These are phyloP conservation scores for Notocelia uddmanniana DNA, from an alignment of 2,888 invertebrate species.

Conservation along the genomic window DNA sequence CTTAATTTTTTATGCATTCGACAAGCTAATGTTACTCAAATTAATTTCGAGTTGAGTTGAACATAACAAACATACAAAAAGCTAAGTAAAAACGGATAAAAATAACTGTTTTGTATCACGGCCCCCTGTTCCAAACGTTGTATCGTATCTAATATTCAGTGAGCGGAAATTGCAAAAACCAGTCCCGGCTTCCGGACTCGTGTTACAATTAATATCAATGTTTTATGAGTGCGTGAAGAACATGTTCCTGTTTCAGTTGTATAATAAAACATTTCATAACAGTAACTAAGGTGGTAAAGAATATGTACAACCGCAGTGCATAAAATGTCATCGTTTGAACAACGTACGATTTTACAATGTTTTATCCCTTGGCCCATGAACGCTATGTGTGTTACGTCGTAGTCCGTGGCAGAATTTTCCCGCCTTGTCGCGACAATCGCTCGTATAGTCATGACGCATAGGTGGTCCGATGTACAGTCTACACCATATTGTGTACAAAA, in stretches of 20 bases:
- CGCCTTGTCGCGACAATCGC: too few species aligned
- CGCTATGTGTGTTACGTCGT: too few species aligned
- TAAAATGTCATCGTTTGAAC: neutral
- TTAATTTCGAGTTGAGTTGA: neutral
- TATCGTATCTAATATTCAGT: conserved; percentile 44
- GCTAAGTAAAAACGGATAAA: neutral
- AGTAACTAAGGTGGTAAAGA: neutral
- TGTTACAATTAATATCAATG: conserved; percentile 35
- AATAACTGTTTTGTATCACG: conserved; percentile 9
- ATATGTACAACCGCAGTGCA: neutral
- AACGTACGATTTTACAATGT: too few species aligned
- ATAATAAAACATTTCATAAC: neutral
- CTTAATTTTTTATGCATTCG: too few species aligned
- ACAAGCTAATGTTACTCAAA: neutral
- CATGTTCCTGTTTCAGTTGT: neutral
- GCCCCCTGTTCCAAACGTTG: neutral
- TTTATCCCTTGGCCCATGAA: too few species aligned
- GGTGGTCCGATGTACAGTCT: too few species aligned
- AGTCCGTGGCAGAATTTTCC: too few species aligned
- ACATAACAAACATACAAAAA: neutral
- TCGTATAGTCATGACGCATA: too few species aligned
- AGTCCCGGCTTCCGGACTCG: conserved; percentile 20
- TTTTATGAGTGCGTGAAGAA: conserved; percentile 20
- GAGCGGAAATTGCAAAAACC: conserved; percentile 44
- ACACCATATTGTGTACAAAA: too few species aligned